Evolutionary conservation across 2,797 vertebrate species (phyloP), one percentile per base, ranked within the genome.

Genomic region (Sciurus vulgaris): DNA sequence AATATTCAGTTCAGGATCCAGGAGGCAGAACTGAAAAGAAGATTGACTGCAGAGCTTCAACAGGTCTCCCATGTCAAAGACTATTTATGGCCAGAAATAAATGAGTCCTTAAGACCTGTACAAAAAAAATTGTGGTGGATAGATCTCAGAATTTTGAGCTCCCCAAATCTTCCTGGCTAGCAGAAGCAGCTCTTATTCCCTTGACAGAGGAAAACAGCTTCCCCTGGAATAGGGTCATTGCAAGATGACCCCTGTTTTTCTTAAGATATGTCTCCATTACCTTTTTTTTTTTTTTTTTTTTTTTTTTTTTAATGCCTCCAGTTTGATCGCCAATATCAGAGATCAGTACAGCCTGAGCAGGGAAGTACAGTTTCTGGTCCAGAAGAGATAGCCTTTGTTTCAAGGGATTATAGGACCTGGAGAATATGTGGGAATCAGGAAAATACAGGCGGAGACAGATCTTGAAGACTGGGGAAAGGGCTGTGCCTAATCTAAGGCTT

Each of bases 11-110:
- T 87, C 56, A 67, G 30, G 70, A 69, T 89, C 41, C 77, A 86
- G 82, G 38, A 63, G 56, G 72, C 63, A 86, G 15, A 91, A 17
- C 22, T 92, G 92, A 74, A 81, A 70, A 81, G 41, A 28, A 61
- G 38, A 59, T 7, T 26, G 38, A 82, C 83, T 70, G 11, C 3
- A 83, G 70, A 65, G 35, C 72, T 79, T 79, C 65, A 44, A 14
- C 13, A 51, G 65, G 26, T 56, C 51, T 91, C 33, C 69, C 49
- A 54, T 28, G 20, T 59, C 15, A 65, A 41, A 76, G 54, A 67
- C 38, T 92, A 7, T 51, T 90, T 69, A 18, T n/a, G 86, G 76
- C 20, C 11, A 90, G 24, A n/a, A 91, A 96, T 73, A 70, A 33
- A 15, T 69, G 49, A 33, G 12, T 38, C 22, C 24, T 49, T 89